Base-by-base conservation (phyloP, 2,888 invertebrate genomes). In the Cerastoderma edule region DNA sequence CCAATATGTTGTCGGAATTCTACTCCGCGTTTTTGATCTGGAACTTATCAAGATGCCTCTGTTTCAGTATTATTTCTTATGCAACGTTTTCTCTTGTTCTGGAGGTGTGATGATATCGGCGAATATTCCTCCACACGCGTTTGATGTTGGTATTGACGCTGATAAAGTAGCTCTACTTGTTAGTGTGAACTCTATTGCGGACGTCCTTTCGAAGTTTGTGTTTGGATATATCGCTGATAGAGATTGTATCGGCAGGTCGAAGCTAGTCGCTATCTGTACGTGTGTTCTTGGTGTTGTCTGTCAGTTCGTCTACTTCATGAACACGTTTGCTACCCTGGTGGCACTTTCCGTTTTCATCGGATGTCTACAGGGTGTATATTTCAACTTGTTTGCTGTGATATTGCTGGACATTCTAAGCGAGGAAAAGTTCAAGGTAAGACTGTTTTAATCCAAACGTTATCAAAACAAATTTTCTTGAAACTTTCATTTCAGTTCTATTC, bases 61-160 rank as follows among this genome's bases (percentile, higher is more conserved):
- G 27, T 79, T 75, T 60, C n/a, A 72, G 32, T 44, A 60, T 19
- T 75, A 63, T 69, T 44, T 79, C 19, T 16, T 70, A 6, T 54
- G 65, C 53, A 71, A 68, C 13, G 67, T 69, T 57, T 60, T 65
- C 19, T 54, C 67, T 27, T 56, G 68, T n/a, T 24, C 69, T 8
- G 78, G 78, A 2, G 22, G 69, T 10, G 54, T 27, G 19, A 24
- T 79, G 16, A 44, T 72, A 4, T 63, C 72, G 1, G 53, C 83
- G 0, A 82, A 72, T 32, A 46, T 86, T 10, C 83, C 85, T 0
- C 73, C 82, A 4, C 68, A 82, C 54, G 82, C 80, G 13, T 68
- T 75, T 27, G 83, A 82, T 13, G 67, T 75, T 28, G 75, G 72
- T 3, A 56, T 86, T 10, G 63, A 50, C 19, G 69, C 70, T 39